Percentiles rank a stretch among this genome's conserved stretches.
phyloP scores from a whole-genome alignment of 2,888 invertebrate species.

The Lasiommata megera region DNA sequence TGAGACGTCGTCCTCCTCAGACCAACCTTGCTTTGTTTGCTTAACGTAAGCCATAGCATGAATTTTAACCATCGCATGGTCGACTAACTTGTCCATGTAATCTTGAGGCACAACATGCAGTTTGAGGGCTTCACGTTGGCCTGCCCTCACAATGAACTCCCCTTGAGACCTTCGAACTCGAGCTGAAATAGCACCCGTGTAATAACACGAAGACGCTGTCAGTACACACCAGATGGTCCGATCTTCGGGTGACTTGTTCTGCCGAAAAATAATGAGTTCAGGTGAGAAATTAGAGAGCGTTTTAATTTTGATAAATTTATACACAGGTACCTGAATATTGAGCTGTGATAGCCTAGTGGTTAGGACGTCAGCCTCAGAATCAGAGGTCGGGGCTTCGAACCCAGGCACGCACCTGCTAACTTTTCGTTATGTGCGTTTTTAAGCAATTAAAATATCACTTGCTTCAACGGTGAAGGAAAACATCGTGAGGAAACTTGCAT shows the following conservation, averaged over 20 bases:
- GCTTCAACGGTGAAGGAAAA: no score
- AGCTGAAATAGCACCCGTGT: constrained; percentile 85
- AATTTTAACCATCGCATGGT: constrained; percentile 86
- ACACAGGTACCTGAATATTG: no score
- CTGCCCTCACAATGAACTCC: constrained; percentile 82
- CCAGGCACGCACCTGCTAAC: no score
- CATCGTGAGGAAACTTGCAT: no score
- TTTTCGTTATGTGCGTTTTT: no score
- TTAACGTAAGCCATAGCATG: constrained; percentile 87
- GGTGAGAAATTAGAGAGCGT: no score
- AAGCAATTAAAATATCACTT: no score
- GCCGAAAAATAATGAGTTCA: constrained; percentile 27
- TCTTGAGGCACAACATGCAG: constrained; percentile 84
- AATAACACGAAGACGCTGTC: constrained; percentile 84
- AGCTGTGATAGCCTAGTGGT: no score
- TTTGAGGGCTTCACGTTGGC: constrained; percentile 83
- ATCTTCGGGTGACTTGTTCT: constrained; percentile 83
- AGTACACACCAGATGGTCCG: constrained; percentile 84
- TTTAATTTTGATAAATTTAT: no score
- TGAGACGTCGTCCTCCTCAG: constrained; percentile 87
- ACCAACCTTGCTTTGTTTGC: constrained; percentile 88
- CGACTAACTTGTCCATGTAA: constrained; percentile 86
- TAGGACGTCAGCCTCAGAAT: no score
- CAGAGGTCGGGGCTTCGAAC: no score
- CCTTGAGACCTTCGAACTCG: constrained; percentile 83